A percentile compares a stretch with the other conserved stretches of the same genome.
These are phyloP conservation scores for Xenopus petersii DNA, from an alignment of 2,797 vertebrate species.

Conservation along the genomic window DNA sequence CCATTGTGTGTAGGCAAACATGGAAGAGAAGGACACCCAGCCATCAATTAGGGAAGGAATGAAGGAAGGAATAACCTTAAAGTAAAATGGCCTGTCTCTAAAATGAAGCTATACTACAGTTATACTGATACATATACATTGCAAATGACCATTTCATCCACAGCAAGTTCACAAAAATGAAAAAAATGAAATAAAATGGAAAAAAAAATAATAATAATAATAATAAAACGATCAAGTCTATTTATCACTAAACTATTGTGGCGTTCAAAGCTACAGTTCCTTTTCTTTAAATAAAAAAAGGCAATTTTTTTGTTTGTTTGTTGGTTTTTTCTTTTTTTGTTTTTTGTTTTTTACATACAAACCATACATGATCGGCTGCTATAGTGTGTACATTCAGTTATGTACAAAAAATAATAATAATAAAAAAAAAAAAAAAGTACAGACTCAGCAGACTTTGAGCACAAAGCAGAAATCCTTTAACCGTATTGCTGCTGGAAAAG, in stretches of 20 bases:
- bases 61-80: neutral
- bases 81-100: conserved; percentile 31
- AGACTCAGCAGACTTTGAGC: conserved; percentile 64
- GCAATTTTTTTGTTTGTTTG: neutral
- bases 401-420: conserved; percentile 60
- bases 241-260: conserved; percentile 62
- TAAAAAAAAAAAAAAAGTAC: conserved; percentile 56
- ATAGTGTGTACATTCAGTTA: conserved; percentile 70
- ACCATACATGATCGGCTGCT: conserved; percentile 68
- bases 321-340: neutral
- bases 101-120: conserved; percentile 35
- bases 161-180: conserved; percentile 63
- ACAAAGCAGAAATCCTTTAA: conserved; percentile 66
- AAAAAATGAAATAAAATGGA: neutral
- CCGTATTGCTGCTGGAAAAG: conserved; percentile 46
- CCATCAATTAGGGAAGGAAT: neutral
- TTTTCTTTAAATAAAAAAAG: conserved; percentile 67
- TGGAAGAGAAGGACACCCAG: neutral
- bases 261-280: conserved; percentile 65
- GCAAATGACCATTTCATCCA: conserved; percentile 62
- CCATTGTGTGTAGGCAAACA: neutral
- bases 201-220: no score
- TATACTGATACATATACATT: conserved; percentile 55
- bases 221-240: conserved; percentile 55
- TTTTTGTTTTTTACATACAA: conserved; percentile 63